Evolutionary conservation across 2,113 vertebrate species (phyloP), one percentile per base, ranked within the genome.

Genomic region (Hydrolagus affinis): DNA sequence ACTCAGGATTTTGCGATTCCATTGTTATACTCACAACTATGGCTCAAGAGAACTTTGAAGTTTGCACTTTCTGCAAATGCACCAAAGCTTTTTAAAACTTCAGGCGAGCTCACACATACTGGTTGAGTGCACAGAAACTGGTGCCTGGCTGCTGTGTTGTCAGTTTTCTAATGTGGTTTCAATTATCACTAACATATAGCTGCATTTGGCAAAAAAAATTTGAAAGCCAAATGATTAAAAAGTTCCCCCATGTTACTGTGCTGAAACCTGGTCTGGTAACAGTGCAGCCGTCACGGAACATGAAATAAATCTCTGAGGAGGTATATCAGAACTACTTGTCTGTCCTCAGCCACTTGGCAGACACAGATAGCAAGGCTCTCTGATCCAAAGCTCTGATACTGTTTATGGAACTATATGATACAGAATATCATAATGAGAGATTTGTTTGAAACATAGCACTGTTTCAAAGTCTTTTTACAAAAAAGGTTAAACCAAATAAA

Each of bases 171-270:
- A 83, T 11, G 21, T 83, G 78, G 25, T 83, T 83, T 66, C 78
- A 83, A 83, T 83, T 68, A 83, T 83, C 25, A 68, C 9, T 30
- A 28, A 83, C 66, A 83, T 83, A 83, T 66, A 68, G 78, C 78
- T 66, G 60, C 78, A 68, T 83, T 83, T 83, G 78, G 60, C 28
- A 83, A 66, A 80, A 80, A 71, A 32, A 3, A 83, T 66, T 83
- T 66, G 60, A 66, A 66, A 32, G 78, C 28, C 15, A 62, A 68
- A 30, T 83, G 78, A 83, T 32, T 68, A 83, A 68, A 32, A 83
- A 66, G 78, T 83, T 83, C 60, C 28, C 78, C 66, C 60, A 4
- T 68, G 25, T 32, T 83, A 68, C 62, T 83, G 28, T 32, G 28
- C 15, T 64, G 57, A 4, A 83, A 23, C 28, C 15, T 83, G 78